Evolutionary conservation across 2,888 invertebrate species (phyloP), one percentile per base, ranked within the genome.

Genomic region (Phengaris arion): DNA sequence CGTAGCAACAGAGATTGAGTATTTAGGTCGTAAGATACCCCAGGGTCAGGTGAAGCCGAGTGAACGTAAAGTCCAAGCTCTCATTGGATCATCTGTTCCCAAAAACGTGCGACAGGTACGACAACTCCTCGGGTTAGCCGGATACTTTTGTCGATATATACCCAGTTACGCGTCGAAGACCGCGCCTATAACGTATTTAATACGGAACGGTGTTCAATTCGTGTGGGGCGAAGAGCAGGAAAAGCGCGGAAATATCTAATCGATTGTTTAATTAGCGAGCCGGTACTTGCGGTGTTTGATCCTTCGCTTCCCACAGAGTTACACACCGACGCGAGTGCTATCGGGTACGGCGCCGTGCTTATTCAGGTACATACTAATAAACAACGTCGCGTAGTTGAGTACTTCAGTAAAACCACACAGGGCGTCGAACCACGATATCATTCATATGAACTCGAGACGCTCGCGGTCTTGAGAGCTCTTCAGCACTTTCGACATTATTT

Each of bases 141-240:
- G 74, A 6, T 77, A 77, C 12, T 77, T 68, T 59, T 22, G 75
- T 10, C 45, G 70, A 7, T 77, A 77, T n/a, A 77, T 75, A 15
- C n/a, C 7, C 2, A 6, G 22, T 15, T 70, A 70, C 51, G 70
- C 70, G 46, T 6, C 76, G 51, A n/a, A 15, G 12, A 12, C 54
- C 10, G 54, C 54, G 54, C 54, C 12, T 9, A 54, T 54, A 54
- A 9, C 54, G 6, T 54, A 54, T 54, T 54, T 54, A 54, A 54
- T 9, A 54, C 54, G 12, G n/a, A 54, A 12, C 54, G 10, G 54
- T 54, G 54, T 54, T 2, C 54, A 54, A 54, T 54, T 54, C 12
- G 7, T 7, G 10, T 54, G 54, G 54, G 54, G 54, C 9, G 54
- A 54, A 10, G 10, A 54, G 10, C 54, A 54, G 54, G 54, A 54